Evolutionary conservation across 2,797 vertebrate genomes (phyloP).

Genomic region (Enteromius trimaculatus): DNA sequence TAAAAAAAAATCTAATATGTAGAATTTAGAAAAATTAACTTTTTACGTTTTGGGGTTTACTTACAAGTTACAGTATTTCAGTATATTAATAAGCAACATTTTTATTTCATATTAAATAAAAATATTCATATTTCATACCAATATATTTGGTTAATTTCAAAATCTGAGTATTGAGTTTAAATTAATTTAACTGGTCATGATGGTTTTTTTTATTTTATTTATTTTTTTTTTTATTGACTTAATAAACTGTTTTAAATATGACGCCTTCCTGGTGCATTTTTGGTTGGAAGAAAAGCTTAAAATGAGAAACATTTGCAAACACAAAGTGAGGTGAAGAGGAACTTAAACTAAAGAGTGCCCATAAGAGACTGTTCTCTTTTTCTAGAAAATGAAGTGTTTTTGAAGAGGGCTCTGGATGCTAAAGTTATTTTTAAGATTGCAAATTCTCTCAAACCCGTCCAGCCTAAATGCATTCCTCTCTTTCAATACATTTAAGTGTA

Average conservation of each 20-base stretch:
- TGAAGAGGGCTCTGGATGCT: conserved; percentile 37
- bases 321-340: conserved; percentile 36
- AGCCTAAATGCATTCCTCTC: conserved; percentile 57
- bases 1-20: background rate
- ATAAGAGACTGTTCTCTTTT: conserved; percentile 35
- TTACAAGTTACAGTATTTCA: background rate
- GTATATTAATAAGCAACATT: background rate
- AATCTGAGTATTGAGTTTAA: background rate
- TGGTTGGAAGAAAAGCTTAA: background rate
- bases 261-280: background rate
- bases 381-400: conserved; percentile 48
- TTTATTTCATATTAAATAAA: background rate
- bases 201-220: background rate
- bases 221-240: background rate
- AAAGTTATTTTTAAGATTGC: conserved; percentile 46
- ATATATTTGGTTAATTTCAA: background rate
- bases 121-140: too few relatives aligned
- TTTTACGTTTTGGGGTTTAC: background rate
- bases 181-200: background rate
- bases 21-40: too few relatives aligned
- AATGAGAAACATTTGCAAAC: background rate
- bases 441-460: conserved; percentile 46
- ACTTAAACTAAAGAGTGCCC: conserved; percentile 36
- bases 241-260: too few relatives aligned
- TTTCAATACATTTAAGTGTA: conserved; percentile 56